Evolutionary conservation across 2,888 invertebrate species (phyloP), one percentile per base, ranked within the genome.

Genomic region (Rapana venosa): DNA sequence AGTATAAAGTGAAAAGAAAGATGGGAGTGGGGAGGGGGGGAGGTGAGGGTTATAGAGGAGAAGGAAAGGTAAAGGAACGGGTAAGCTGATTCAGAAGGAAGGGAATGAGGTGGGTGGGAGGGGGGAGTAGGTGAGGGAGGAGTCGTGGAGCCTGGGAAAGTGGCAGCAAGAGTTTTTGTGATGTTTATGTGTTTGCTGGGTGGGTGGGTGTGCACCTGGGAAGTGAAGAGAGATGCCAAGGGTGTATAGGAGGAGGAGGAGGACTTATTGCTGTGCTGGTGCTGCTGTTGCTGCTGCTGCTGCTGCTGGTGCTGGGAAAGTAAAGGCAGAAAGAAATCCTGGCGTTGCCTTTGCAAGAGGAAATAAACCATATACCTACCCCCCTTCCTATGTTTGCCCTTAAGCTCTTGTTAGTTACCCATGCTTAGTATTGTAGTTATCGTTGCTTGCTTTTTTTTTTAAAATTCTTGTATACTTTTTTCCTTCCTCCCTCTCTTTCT

Each of bases 151-250:
- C 85, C 61, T 85, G 35, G 58, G 85, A 30, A 85, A 47, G 61
- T 85, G 15, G 13, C 30, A 5, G 85, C 13, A 26, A 11, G 5
- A n/a, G 85, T n/a, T 8, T n/a, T 20, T 13, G 58, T 5, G 11
- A 58, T 61, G 85, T 85, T 85, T 85, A 85, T 58, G 83, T 36
- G 47, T 83, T 5, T 26, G 83, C 83, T 32, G 47, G 83, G 83
- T 47, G 83, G 32, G 36, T 85, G 47, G 47, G 47, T 47, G 47
- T 47, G 85, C 85, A 61, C 85, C 85, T 85, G 85, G 58, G 85
- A 11, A 61, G 58, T 85, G 47, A n/a, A 22, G 84, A 0, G 84
- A 26, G 13, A 56, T 2, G 26, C n/a, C 15, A 47, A 30, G 47
- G 6, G 36, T n/a, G 15, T 30, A n/a, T 17, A 6, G 87, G 77